Base-by-base conservation (phyloP, 2,888 invertebrate species). In the Drosophila vallismaia region DNA sequence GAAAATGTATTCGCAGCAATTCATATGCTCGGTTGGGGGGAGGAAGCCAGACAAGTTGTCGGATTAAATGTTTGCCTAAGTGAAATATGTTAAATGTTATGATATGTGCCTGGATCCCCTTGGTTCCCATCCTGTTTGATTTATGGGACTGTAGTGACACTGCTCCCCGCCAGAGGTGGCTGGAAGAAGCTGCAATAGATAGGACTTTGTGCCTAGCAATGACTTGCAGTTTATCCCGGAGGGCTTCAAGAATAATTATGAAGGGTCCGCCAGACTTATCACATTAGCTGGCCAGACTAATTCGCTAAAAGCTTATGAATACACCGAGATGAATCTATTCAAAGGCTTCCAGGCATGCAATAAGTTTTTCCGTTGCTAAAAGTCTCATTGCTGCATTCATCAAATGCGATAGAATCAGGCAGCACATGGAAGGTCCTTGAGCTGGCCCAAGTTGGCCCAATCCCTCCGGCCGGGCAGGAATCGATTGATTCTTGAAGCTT, bases 51-150 rank as follows among this genome's bases (percentile, higher is more conserved):
- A 79, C 86, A 72, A 75, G 86, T 72, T 76, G 58, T 67, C 51
- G 79, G 79, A 84, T 88, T 84, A 86, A 84, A 84, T 84, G 79
- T 86, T 86, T 84, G 75, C 79, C 79, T 84, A 86, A 86, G 87
- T 84, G 87, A 86, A 88, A 88, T 86, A 86, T 88, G 85, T 81
- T 86, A 73, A 86, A 79, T 84, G 78, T 74, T 85, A 87, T 77
- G 76, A 87, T 86, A 87, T 82, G 81, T 83, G 79, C 54, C 28
- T 28, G 64, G 71, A 50, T 67, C 33, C 31, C 28, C 9, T 10
- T 9, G 54, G 44, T 50, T 57, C 67, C 46, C 28, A 28, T 19
- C n/a, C n/a, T 5, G 36, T n/a, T 67, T 85, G 84, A 88, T 85
- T 88, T 88, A 85, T 85, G 84, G 71, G 75, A 78, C 83, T 88